Conservation (phyloP, 2,888 invertebrate genomes). For the Morpho helenor region DNA sequence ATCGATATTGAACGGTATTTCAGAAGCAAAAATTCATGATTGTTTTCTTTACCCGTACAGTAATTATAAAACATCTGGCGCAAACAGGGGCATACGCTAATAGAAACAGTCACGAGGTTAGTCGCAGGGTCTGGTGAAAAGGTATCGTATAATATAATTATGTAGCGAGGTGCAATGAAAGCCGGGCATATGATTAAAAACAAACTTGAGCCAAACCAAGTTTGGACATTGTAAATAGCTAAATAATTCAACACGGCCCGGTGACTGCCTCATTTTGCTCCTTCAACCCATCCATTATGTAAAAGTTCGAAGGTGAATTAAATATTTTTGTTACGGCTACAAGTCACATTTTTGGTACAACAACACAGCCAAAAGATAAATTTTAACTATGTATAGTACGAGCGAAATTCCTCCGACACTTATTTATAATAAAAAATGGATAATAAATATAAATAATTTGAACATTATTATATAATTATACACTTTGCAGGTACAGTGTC, state of each 20-base stretch:
- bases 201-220: conserved; percentile 29
- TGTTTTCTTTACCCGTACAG: conserved; percentile 18
- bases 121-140: conserved; percentile 11
- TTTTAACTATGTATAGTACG: too few species aligned
- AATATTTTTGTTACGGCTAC: conserved; percentile 17
- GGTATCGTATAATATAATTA: conserved; percentile 10
- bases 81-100: conserved; percentile 15
- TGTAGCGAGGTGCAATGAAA: conserved; percentile 11
- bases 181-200: conserved; percentile 22
- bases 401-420: too few species aligned
- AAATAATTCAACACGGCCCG: conserved; percentile 42
- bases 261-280: conserved; percentile 38
- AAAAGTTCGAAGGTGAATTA: conserved; percentile 23
- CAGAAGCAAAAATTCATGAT: conserved; percentile 12
- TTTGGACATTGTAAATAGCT: conserved; percentile 43
- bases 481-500: too few species aligned
- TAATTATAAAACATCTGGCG: conserved; percentile 26
- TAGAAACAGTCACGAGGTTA: conserved; percentile 21
- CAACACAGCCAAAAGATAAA: neutral
- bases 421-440: too few species aligned
- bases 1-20: conserved; percentile 8
- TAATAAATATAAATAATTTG: too few species aligned
- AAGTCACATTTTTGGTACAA: neutral
- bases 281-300: conserved; percentile 38
- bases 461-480: too few species aligned